Percentiles rank a stretch among this genome's conserved stretches.
These are phyloP conservation scores for Capitella teleta DNA, from an alignment of 1,140 invertebrate genomes.

Conservation along the genomic window DNA sequence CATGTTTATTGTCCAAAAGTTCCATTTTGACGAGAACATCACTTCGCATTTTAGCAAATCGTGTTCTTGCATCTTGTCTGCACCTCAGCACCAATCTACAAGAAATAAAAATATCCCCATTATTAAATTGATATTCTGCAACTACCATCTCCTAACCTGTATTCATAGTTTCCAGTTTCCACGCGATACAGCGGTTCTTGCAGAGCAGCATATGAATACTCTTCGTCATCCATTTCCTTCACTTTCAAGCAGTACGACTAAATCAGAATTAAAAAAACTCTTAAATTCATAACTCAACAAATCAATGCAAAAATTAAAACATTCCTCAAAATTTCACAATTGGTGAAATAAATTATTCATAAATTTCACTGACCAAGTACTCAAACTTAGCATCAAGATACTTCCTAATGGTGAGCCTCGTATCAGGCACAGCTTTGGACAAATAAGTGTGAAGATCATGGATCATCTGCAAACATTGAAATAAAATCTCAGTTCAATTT, in stretches of 20 bases:
- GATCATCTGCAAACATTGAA: constrained; percentile 62
- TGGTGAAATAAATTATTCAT: neutral
- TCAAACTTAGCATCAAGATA: constrained; percentile 96
- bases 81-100: constrained; percentile 76
- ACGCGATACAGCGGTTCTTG: constrained; percentile 94
- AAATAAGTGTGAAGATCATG: constrained; percentile 90
- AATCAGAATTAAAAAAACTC: constrained; percentile 9
- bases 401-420: constrained; percentile 89
- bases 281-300: neutral
- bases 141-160: constrained; percentile 53
- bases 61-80: constrained; percentile 78
- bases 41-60: constrained; percentile 82
- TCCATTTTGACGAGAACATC: constrained; percentile 96
- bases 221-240: constrained; percentile 95
- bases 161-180: constrained; percentile 98
- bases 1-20: constrained; percentile 90
- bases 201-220: constrained; percentile 78
- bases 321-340: too few species aligned
- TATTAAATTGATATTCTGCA: neutral
- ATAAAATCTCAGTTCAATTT: too few species aligned
- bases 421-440: constrained; percentile 95
- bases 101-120: constrained; percentile 14
- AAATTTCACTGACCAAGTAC: constrained; percentile 56
- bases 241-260: constrained; percentile 88
- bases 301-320: neutral